Evolutionary conservation across 2,113 vertebrate genomes (phyloP).

Genomic region (Austrofundulus limnaeus): DNA sequence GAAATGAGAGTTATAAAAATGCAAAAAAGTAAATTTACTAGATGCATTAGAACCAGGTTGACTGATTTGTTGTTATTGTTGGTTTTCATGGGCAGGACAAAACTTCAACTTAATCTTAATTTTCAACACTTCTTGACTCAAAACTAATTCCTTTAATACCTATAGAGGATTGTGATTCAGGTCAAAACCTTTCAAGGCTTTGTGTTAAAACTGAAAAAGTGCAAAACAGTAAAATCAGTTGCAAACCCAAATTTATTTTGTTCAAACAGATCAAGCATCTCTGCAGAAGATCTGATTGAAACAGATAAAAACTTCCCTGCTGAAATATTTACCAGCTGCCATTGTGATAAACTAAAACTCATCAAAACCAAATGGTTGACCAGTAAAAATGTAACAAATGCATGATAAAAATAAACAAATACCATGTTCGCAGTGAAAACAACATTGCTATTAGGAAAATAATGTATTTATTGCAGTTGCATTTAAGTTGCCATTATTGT

Average conservation of each 20-base stretch:
- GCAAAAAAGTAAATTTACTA: no score
- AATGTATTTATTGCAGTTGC: slow-evolving; percentile 13
- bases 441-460: slow-evolving; percentile 14
- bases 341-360: not conserved
- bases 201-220: no score
- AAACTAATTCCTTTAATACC: no score
- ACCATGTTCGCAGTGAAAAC: not conserved
- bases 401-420: slow-evolving; percentile 15
- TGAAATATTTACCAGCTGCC: not conserved
- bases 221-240: no score
- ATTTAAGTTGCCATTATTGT: slow-evolving; percentile 40
- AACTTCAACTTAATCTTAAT: no score
- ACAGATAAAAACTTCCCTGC: not conserved
- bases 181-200: no score
- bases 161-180: no score
- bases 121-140: no score
- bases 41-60: no score
- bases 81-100: no score
- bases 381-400: not conserved
- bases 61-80: no score
- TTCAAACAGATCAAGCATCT: not conserved
- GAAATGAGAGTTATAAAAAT: no score
- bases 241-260: not conserved
- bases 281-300: not conserved
- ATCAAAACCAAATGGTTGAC: not conserved